These are phyloP conservation scores for Zygaena filipendulae DNA, from an alignment of 2,888 invertebrate species.

Conservation along the genomic window DNA sequence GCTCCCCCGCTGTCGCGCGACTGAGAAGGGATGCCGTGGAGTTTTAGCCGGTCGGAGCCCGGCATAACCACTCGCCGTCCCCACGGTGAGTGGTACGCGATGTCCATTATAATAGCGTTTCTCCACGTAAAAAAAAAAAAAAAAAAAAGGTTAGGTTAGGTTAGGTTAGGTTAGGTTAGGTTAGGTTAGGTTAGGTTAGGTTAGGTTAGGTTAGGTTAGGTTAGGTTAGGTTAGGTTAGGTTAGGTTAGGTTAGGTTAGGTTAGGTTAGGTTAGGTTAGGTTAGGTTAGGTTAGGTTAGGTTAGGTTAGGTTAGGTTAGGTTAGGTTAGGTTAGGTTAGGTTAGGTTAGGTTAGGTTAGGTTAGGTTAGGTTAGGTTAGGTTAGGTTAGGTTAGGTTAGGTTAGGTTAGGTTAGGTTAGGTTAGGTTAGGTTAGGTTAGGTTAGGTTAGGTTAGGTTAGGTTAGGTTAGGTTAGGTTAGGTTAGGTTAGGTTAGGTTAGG, in stretches of 20 bases:
- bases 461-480: conserved; percentile 1
- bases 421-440: not conserved
- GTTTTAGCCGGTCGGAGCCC: no score
- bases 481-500: conserved; percentile 4
- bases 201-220: conserved; percentile 1
- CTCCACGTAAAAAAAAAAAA: no score
- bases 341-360: conserved; percentile 1
- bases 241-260: conserved; percentile 1
- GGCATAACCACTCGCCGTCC: no score
- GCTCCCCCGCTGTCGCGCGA: no score
- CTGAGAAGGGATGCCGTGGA: no score
- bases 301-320: conserved; percentile 1
- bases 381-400: conserved; percentile 1
- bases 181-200: conserved; percentile 1
- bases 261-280: conserved; percentile 1
- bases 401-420: not conserved
- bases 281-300: conserved; percentile 1
- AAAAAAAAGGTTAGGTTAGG: conserved; percentile 1
- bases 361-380: conserved; percentile 1
- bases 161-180: conserved; percentile 1
- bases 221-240: conserved; percentile 1
- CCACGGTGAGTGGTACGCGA: no score
- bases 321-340: conserved; percentile 1
- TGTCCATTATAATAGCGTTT: no score
- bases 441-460: not conserved